Evolutionary conservation across 2,797 vertebrate species (phyloP), one percentile per base, ranked within the genome.

Genomic region (Atherinosoma microstoma): DNA sequence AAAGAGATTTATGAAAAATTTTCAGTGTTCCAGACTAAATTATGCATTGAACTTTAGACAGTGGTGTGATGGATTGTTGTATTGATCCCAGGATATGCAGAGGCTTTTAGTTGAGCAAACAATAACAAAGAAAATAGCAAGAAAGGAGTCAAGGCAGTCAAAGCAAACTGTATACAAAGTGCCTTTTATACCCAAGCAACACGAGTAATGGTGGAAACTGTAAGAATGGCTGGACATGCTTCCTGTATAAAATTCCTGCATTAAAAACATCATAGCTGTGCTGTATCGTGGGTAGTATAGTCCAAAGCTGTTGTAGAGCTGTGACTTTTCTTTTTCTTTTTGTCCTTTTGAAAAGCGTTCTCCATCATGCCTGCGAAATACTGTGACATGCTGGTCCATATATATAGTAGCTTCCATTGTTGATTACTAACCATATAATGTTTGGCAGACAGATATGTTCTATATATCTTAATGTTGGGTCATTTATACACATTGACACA

Each of bases 381-480:
- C 20, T 16, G 0, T 56, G n/a, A 53, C 22, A 38, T 70, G 54
- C 42, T 34, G 68, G 10, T 59, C 29, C 30, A 49, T 63, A 51
- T 22, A 49, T 63, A 51, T 22, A 32, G 30, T 11, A 59, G 24
- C 67, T 16, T 59, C 24, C 29, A 42, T 61, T 61, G 51, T 58
- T 79, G 77, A 85, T 80, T 83, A 70, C 75, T 83, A 82, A 81
- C 78, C 69, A 79, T 51, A 59, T 16, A 20, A n/a, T n/a, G 15
- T n/a, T 12, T 11, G 15, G 57, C 51, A 34, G 58, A 70, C 30
- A 36, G 0, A 66, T 40, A 36, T 49, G 9, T 27, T 68, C 18
- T 47, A 15, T 8, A 6, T 30, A 35, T 3, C 15, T 32, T 45
- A 8, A 47, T 45, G 15, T 35, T 53, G 0, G 15, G 6, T 47